Evolutionary conservation across 2,113 vertebrate species (phyloP).

Genomic region (Gobius niger): DNA sequence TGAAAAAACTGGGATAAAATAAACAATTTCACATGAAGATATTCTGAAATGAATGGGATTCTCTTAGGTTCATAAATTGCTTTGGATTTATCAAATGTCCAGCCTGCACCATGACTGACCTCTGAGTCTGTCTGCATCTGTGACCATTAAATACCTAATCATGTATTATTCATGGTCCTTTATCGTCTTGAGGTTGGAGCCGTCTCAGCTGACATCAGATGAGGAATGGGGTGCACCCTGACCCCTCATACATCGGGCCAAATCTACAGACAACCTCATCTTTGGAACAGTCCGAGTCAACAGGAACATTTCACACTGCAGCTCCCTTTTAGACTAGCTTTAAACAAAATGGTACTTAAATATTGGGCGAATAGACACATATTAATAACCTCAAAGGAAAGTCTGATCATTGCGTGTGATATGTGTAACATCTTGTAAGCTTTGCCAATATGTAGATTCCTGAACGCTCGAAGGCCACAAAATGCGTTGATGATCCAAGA

Average conservation of each 20-base stretch:
- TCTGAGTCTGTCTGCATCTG: not conserved
- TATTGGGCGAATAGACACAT: no score
- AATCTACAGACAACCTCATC: not conserved
- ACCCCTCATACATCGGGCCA: not conserved
- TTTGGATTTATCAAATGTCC: no score
- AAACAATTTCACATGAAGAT: no score
- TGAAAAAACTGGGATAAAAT: no score
- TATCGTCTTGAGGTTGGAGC: not conserved
- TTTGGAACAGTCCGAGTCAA: not conserved
- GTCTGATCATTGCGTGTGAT: no score
- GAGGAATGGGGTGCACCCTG: constrained; percentile 2
- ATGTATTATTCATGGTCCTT: not conserved
- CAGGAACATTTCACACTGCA: not conserved
- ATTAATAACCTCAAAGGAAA: no score
- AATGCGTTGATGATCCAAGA: not conserved
- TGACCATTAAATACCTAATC: constrained; percentile 1
- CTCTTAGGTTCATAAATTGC: no score
- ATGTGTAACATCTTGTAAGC: no score
- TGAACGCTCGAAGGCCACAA: not conserved
- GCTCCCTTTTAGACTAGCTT: not conserved
- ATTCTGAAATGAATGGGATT: no score
- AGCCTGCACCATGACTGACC: not conserved
- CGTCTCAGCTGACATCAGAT: not conserved
- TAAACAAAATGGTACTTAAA: not conserved
- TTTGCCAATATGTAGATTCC: no score